Conservation (phyloP, 2,888 invertebrate genomes). For the Dascillus cervinus region DNA sequence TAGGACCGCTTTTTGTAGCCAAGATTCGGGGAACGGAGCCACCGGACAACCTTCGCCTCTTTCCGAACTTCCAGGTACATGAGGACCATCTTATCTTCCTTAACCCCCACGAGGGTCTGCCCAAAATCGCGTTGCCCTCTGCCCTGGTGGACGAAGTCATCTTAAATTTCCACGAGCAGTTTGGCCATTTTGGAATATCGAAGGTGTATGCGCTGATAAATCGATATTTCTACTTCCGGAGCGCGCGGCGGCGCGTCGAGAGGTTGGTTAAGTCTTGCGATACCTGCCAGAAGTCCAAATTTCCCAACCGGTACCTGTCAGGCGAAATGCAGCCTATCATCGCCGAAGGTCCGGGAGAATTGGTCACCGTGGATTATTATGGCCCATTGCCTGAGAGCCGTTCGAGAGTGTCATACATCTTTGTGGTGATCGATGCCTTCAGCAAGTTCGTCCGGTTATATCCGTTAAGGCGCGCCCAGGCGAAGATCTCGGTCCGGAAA, state of each 20-base stretch:
- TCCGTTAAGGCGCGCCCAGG: constrained; percentile 16
- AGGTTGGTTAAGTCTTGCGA: constrained; percentile 9
- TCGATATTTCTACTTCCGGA: constrained; percentile 3
- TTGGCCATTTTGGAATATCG: constrained; percentile 6
- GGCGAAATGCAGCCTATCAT: constrained; percentile 7
- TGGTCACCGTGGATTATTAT: constrained; percentile 16
- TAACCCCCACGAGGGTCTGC: neutral
- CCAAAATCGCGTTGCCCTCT: neutral
- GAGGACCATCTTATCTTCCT: too few species aligned
- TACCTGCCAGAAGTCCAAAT: constrained; percentile 14
- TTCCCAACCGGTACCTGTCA: neutral
- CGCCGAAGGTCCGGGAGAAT: constrained; percentile 10
- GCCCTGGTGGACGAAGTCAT: neutral
- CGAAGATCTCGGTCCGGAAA: constrained; percentile 10
- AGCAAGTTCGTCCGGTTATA: constrained; percentile 22
- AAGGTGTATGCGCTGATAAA: constrained; percentile 7
- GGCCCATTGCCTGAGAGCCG: constrained; percentile 16
- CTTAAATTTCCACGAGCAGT: neutral
- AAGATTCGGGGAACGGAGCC: too few species aligned
- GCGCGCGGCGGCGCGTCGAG: constrained; percentile 1
- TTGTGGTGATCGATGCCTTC: constrained; percentile 22
- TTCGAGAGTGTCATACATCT: constrained; percentile 16
- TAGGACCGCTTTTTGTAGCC: too few species aligned
- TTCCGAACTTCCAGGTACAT: neutral
- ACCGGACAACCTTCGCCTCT: too few species aligned